Conservation (phyloP, 2,888 invertebrate species). For the Cheilosia soror region DNA sequence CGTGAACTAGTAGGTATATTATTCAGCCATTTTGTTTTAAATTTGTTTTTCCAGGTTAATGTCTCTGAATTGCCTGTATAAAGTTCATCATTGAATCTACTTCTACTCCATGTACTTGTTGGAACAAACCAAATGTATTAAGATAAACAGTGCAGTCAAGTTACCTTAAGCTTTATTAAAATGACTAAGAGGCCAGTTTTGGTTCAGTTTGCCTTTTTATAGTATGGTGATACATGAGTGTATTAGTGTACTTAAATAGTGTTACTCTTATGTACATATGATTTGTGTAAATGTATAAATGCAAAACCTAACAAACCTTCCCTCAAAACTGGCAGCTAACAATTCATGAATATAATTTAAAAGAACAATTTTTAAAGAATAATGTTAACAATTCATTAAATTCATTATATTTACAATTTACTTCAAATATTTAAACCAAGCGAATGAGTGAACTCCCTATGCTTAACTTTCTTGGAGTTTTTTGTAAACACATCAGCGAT, state of each 20-base stretch:
- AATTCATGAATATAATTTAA: too few relatives aligned
- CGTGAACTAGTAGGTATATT: too few relatives aligned
- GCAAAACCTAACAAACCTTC: background rate
- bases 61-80: too few relatives aligned
- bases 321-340: background rate
- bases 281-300: background rate
- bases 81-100: too few relatives aligned
- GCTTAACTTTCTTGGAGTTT: slow-evolving; percentile 17
- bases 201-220: background rate
- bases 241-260: background rate
- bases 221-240: background rate
- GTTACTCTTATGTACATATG: background rate
- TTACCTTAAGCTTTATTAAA: background rate
- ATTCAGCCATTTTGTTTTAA: too few relatives aligned
- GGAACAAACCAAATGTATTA: background rate
- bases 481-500: too few relatives aligned
- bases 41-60: too few relatives aligned
- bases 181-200: background rate
- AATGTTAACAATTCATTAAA: too few relatives aligned
- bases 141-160: background rate
- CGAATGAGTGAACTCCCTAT: slow-evolving; percentile 1
- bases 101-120: background rate
- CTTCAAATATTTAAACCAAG: background rate
- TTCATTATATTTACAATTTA: background rate
- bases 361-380: too few relatives aligned